These are phyloP conservation scores for Sebastes variabilis DNA, from an alignment of 2,797 vertebrate species.

Conservation along the genomic window DNA sequence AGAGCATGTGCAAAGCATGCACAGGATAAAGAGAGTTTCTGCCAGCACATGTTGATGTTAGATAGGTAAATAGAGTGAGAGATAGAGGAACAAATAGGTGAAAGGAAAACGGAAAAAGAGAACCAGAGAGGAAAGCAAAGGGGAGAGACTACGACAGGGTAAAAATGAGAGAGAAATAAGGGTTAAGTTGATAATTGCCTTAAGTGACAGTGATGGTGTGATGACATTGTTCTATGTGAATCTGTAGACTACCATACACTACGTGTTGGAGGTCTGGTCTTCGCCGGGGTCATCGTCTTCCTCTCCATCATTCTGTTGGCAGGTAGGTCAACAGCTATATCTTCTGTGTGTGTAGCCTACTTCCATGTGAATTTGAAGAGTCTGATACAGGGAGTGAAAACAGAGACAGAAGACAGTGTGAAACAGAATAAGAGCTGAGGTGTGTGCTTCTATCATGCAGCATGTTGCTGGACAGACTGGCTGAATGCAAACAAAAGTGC, in stretches of 20 bases:
- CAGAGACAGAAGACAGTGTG: not conserved
- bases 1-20: not conserved
- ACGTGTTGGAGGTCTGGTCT: slow-evolving; percentile 75
- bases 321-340: slow-evolving; percentile 63
- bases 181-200: not conserved
- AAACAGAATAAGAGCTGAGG: not conserved
- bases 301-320: slow-evolving; percentile 79
- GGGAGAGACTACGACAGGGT: not conserved
- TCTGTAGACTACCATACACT: slow-evolving; percentile 81
- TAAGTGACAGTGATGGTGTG: not conserved
- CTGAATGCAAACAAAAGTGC: not conserved
- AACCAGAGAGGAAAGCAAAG: not conserved
- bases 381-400: not conserved
- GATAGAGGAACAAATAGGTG: not conserved
- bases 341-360: not conserved
- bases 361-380: not conserved
- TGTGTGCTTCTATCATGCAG: not conserved
- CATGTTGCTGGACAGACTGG: not conserved
- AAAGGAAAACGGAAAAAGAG: not conserved
- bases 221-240: slow-evolving; percentile 7
- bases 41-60: not conserved
- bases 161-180: not conserved
- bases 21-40: not conserved
- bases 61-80: not conserved
- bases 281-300: slow-evolving; percentile 77